Evolutionary conservation across 64 coral and sea anemone species (phyloP).

Genomic region (Platygyra sinensis): DNA sequence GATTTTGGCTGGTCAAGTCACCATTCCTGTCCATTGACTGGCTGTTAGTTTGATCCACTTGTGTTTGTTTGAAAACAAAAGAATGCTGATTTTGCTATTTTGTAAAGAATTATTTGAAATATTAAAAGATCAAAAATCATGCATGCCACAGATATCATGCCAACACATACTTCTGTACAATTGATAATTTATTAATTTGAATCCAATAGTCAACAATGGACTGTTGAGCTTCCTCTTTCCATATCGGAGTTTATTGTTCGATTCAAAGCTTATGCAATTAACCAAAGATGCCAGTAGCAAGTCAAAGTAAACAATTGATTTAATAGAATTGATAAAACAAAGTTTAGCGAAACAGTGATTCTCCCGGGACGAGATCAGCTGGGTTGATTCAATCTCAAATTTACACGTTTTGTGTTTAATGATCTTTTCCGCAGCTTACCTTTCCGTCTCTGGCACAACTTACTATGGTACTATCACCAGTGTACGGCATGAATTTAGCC

Average conservation of each 20-base stretch:
- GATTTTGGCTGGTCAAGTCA: too few species aligned
- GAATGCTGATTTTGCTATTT: not conserved
- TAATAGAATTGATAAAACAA: not conserved
- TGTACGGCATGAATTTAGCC: conserved; percentile 99
- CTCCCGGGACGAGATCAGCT: not conserved
- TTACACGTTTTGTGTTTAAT: not conserved
- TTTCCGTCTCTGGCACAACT: conserved; percentile 98
- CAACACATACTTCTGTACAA: too few species aligned
- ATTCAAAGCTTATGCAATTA: not conserved
- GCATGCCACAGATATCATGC: too few species aligned
- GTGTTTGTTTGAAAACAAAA: not conserved
- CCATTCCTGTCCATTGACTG: too few species aligned
- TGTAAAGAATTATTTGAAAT: too few species aligned
- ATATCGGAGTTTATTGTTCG: not conserved
- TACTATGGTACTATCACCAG: conserved; percentile 83
- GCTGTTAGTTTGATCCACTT: too few species aligned
- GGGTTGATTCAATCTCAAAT: not conserved
- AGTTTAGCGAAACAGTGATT: not conserved
- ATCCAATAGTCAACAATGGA: not conserved
- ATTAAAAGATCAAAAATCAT: too few species aligned
- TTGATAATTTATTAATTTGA: too few species aligned
- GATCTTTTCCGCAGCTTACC: conserved; percentile 42
- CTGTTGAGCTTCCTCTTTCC: not conserved
- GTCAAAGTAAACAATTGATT: not conserved
- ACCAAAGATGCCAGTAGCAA: not conserved